phyloP scores from a whole-genome alignment of 2,113 vertebrate species.

The Calyptomena viridis region DNA sequence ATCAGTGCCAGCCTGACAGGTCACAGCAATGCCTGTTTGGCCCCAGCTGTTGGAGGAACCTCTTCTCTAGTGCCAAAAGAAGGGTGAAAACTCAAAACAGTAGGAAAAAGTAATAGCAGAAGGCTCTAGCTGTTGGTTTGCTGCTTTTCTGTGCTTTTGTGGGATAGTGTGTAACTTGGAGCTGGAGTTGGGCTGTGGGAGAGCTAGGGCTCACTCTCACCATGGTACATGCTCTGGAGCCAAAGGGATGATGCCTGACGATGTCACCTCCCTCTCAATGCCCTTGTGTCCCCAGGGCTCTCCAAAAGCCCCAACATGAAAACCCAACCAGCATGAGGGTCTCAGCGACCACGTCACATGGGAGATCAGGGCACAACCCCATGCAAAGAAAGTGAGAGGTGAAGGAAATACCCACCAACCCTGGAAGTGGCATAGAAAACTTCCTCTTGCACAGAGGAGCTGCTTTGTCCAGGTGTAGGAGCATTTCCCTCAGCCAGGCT shows the following conservation, averaged over 20 bases:
- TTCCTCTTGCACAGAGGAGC: background rate
- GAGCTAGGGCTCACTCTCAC: background rate
- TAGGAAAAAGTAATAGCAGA: background rate
- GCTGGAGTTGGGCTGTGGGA: background rate
- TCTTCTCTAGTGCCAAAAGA: background rate
- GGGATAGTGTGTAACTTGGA: background rate
- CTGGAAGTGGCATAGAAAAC: background rate
- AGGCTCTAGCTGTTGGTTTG: background rate
- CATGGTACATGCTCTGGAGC: rapidly evolving
- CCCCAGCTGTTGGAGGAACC: background rate
- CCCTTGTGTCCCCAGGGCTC: rapidly evolving
- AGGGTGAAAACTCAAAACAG: background rate
- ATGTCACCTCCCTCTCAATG: background rate
- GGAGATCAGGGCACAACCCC: background rate
- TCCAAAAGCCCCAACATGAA: background rate
- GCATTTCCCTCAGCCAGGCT: background rate
- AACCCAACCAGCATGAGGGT: background rate
- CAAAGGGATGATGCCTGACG: background rate
- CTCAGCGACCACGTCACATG: rapidly evolving
- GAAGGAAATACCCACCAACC: background rate
- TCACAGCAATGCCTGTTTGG: rapidly evolving
- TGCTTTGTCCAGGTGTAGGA: background rate
- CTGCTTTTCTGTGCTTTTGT: background rate
- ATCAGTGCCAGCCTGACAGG: background rate
- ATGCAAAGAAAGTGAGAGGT: rapidly evolving